phyloP scores from a whole-genome alignment of 2,797 vertebrate species.

The Avahi laniger region DNA sequence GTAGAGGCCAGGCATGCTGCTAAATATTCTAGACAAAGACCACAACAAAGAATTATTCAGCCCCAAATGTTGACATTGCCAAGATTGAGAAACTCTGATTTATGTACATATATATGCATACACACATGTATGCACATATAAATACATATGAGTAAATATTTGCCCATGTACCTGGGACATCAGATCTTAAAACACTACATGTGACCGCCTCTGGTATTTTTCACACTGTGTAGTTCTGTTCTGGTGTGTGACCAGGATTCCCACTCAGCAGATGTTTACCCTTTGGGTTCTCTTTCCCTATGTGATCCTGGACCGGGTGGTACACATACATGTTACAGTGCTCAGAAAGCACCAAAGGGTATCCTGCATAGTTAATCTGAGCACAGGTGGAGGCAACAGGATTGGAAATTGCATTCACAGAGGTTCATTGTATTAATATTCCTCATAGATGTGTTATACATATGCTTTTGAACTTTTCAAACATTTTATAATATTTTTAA shows the following conservation, averaged over 20 bases:
- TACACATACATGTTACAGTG: fast-evolving
- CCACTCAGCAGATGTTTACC: neutral
- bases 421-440: neutral
- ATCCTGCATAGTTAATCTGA: neutral
- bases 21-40: too few relatives aligned
- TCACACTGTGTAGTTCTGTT: neutral
- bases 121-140: fast-evolving
- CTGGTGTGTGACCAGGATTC: neutral
- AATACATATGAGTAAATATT: neutral
- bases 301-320: neutral
- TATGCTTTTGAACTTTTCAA: neutral
- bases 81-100: neutral
- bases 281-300: neutral
- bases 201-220: neutral
- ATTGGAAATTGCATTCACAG: neutral
- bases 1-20: neutral
- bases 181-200: neutral
- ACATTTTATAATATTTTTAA: neutral
- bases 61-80: neutral
- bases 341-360: neutral
- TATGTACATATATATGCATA: too few relatives aligned
- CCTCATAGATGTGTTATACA: neutral
- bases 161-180: neutral
- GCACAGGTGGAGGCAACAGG: neutral
- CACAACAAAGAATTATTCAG: neutral